phyloP scores from a whole-genome alignment of 1,140 invertebrate genomes.

The Agrilus planipennis region DNA sequence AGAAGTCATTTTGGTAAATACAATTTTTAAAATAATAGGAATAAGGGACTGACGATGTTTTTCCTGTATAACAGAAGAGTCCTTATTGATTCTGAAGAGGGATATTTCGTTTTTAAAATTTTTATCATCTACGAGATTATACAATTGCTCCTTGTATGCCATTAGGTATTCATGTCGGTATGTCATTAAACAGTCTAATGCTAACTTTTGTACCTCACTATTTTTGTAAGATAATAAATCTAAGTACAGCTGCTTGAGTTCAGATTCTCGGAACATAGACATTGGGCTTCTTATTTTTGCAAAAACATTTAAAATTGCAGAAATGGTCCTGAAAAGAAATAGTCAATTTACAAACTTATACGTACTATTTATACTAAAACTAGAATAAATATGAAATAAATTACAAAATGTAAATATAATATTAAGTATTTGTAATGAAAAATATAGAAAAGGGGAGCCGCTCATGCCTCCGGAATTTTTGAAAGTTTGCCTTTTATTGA shows the following conservation, averaged over 20 bases:
- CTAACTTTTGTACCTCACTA: conserved; percentile 65
- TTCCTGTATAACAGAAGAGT: conserved; percentile 49
- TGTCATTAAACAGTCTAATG: conserved; percentile 71
- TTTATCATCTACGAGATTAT: conserved; percentile 72
- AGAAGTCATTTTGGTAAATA: conserved; percentile 80
- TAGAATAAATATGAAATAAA: no score
- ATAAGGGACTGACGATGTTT: conserved; percentile 67
- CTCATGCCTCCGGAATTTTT: no score
- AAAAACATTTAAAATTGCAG: conserved; percentile 65
- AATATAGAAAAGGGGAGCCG: no score
- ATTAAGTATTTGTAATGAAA: no score
- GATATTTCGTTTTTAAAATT: conserved; percentile 75
- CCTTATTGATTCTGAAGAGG: conserved; percentile 62
- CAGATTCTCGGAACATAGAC: conserved; percentile 59
- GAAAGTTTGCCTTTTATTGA: no score
- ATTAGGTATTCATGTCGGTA: conserved; percentile 68
- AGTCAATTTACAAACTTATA: conserved; percentile 3
- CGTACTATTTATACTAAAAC: not conserved
- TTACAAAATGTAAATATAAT: no score
- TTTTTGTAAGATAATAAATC: conserved; percentile 71
- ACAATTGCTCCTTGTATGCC: conserved; percentile 67
- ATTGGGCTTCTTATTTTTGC: conserved; percentile 69
- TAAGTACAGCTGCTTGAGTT: conserved; percentile 61
- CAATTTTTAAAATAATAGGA: conserved; percentile 70
- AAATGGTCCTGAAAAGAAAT: conserved; percentile 45